These are phyloP conservation scores for Drosophila colorata DNA, from an alignment of 2,888 invertebrate genomes.

Conservation along the genomic window DNA sequence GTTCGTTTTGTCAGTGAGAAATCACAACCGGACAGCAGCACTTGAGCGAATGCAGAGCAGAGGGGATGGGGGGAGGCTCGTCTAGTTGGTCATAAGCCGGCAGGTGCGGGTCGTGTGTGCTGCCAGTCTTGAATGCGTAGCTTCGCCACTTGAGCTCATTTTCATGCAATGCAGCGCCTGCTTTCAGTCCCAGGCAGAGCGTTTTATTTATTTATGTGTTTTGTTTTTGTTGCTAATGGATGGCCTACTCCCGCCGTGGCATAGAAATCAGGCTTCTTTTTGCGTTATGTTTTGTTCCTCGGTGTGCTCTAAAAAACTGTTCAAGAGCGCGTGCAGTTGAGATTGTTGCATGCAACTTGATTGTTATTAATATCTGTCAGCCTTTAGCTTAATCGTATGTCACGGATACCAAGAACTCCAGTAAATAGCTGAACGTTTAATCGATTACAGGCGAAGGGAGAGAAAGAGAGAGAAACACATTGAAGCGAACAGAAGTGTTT, in stretches of 20 bases:
- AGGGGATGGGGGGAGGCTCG: not conserved
- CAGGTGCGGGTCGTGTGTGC: conserved; percentile 28
- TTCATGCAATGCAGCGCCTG: conserved; percentile 52
- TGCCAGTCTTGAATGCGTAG: conserved; percentile 16
- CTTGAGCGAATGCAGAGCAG: conserved; percentile 6
- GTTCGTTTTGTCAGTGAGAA: conserved; percentile 39
- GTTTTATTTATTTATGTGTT: conserved; percentile 4
- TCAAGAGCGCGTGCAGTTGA: not conserved
- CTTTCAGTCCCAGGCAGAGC: conserved; percentile 31
- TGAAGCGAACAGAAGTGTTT: too few species aligned
- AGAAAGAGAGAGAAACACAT: too few species aligned
- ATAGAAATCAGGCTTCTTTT: conserved; percentile 38
- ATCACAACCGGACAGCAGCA: conserved; percentile 49
- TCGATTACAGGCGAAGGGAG: too few species aligned
- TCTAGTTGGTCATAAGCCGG: conserved; percentile 16
- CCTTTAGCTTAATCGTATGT: not conserved
- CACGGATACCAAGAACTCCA: not conserved
- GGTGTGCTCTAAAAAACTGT: too few species aligned
- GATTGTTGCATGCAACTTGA: conserved; percentile 3
- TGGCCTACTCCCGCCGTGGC: conserved; percentile 33
- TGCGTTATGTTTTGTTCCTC: conserved; percentile 4
- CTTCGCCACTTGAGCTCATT: conserved; percentile 47
- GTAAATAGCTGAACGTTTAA: too few species aligned
- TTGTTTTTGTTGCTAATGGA: conserved; percentile 20
- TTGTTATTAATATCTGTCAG: conserved; percentile 2